A percentile compares a stretch with the other conserved stretches of the same genome.
These are phyloP conservation scores for Lutjanus campechanus DNA, from an alignment of 2,797 vertebrate genomes.

Conservation along the genomic window DNA sequence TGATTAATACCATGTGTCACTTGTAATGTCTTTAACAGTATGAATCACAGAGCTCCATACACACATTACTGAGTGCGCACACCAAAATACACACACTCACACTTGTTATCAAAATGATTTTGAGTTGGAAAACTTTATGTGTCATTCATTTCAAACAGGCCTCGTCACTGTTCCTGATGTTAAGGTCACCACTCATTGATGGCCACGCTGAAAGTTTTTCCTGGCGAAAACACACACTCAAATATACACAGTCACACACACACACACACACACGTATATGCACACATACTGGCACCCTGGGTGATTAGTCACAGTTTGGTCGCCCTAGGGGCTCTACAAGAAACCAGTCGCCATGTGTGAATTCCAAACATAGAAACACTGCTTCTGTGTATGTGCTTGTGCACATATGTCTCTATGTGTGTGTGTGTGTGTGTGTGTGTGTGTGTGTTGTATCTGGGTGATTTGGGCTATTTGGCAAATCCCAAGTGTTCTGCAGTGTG, in stretches of 20 bases:
- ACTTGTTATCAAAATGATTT: conserved; percentile 48
- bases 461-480: conserved; percentile 42
- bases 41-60: conserved; percentile 64
- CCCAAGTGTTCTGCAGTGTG: conserved; percentile 32
- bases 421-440: neutral
- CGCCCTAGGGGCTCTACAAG: conserved; percentile 15
- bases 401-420: conserved; percentile 4
- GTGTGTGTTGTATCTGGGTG: conserved; percentile 9
- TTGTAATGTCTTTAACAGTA: conserved; percentile 75
- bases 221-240: neutral
- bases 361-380: conserved; percentile 42
- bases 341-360: conserved; percentile 46
- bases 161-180: neutral
- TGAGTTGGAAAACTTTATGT: conserved; percentile 21
- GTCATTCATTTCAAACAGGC: conserved; percentile 26
- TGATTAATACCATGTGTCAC: conserved; percentile 81
- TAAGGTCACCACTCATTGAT: conserved; percentile 7
- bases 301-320: conserved; percentile 56
- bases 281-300: conserved; percentile 10
- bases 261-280: neutral
- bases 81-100: conserved; percentile 14
- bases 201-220: neutral
- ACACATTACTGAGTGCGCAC: conserved; percentile 7
- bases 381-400: neutral
- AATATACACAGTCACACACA: neutral